phyloP scores from a whole-genome alignment of 2,113 vertebrate species.

The Muntiacus reevesi region DNA sequence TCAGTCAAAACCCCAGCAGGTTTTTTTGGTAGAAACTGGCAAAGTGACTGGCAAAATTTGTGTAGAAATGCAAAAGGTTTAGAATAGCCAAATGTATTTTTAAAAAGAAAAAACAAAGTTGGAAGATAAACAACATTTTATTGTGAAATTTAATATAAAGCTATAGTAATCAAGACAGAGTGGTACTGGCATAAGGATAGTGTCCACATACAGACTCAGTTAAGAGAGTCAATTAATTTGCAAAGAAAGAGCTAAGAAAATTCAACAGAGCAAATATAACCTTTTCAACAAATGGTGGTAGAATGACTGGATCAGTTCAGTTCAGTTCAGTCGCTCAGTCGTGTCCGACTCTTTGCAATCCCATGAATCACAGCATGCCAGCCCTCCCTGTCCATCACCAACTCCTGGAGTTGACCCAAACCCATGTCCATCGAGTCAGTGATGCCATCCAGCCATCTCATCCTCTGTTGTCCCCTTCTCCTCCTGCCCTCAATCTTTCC shows the following conservation, averaged over 20 bases:
- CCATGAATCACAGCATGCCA: too few species aligned
- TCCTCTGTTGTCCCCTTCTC: too few species aligned
- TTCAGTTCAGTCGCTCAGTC: too few species aligned
- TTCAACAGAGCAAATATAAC: background rate
- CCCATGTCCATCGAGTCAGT: too few species aligned
- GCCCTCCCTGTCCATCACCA: too few species aligned
- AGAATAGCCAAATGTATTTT: background rate
- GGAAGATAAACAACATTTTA: background rate
- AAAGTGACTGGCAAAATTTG: background rate
- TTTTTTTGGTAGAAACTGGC: background rate
- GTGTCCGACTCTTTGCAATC: too few species aligned
- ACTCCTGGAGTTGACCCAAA: too few species aligned
- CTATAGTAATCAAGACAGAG: background rate
- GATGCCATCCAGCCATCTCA: too few species aligned
- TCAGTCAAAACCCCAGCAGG: background rate
- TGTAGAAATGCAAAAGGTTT: background rate
- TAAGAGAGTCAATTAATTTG: background rate
- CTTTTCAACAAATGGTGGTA: background rate
- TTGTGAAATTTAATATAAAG: background rate
- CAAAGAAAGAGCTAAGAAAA: background rate
- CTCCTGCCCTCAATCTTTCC: too few species aligned
- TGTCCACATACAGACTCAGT: background rate
- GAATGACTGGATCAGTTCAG: background rate
- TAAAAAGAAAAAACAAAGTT: background rate
- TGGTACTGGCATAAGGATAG: background rate